Base-by-base conservation (phyloP, 2,113 vertebrate genomes). In the Dolichallabes microphthalmus region DNA sequence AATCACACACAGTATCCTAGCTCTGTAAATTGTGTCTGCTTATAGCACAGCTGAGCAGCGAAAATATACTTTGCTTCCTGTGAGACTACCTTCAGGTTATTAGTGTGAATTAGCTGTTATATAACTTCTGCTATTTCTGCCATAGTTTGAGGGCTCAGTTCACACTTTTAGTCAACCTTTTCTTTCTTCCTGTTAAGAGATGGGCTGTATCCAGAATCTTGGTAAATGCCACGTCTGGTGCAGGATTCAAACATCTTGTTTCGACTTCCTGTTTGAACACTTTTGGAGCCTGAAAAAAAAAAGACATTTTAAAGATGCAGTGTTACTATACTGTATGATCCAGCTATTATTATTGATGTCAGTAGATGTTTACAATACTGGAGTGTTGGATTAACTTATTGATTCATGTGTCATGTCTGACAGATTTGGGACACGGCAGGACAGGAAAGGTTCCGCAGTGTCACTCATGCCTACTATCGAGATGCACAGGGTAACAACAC, bases 371-470 rank as follows among this genome's bases (percentile, higher is more conserved):
- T 12, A 84, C 58, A 85, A 85, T 57, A 58, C 10, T 53, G 52
- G 45, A 79, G 77, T 89, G 45, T 83, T 90, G 87, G 91, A 86
- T 76, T 15, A 74, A 55, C 22, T 25, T 32, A 79, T 10, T 66
- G 17, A 19, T 45, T 76, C 20, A 52, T 15, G 27, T 71, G 11
- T 0, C 14, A 45, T 82, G 39, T 82, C 69, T 0, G 0, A 74
- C 93, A 99, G 98, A 99, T 99, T 92, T 99, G 98, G 98, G 98
- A 99, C 89, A 99, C 97, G 0, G 98, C 98, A 2, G 98, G 98
- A 76, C 98, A 99, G 93, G 98, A 99, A 90, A 95, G 98, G 32
- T 99, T 99, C 93, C 97, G 98, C 88, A 99, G 98, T 0, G 96
- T 99, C 90, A 99, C 98, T 8, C 98, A 99, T 0, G 98, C 98